These are phyloP conservation scores for Holothuria scabra DNA, from an alignment of 53 echinoderm and acorn worm genomes.

Conservation along the genomic window DNA sequence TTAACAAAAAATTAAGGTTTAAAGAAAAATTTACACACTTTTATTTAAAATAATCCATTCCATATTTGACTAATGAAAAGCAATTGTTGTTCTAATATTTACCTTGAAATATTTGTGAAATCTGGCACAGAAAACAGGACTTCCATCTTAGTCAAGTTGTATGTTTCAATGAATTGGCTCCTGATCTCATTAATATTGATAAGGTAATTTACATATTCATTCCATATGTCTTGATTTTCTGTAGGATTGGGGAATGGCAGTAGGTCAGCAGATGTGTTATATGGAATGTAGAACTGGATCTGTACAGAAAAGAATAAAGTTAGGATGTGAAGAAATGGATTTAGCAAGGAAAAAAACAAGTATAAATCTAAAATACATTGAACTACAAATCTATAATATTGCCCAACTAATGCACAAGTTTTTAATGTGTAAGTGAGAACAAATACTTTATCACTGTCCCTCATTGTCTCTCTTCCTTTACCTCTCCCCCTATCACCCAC, in stretches of 20 bases:
- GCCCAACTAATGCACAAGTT: no score
- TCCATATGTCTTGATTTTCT: neutral
- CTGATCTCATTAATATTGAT: conserved; percentile 10
- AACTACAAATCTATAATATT: no score
- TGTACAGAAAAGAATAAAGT: no score
- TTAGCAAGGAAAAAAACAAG: no score
- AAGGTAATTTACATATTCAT: neutral
- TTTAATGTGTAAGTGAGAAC: no score
- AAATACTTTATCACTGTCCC: no score
- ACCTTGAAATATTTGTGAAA: neutral
- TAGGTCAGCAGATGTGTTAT: neutral
- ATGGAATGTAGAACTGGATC: neutral
- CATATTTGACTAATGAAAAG: no score
- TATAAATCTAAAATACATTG: no score
- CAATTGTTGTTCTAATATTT: neutral
- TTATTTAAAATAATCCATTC: neutral
- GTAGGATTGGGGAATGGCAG: neutral
- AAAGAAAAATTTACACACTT: neutral
- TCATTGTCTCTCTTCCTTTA: no score
- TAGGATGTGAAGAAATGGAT: no score
- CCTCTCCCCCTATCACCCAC: no score
- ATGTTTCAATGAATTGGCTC: neutral
- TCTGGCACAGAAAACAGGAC: neutral
- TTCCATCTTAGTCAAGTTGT: conserved; percentile 1
- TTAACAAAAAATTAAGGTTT: neutral